Conservation (phyloP, 2,888 invertebrate species). For the Drosophila falleni region DNA sequence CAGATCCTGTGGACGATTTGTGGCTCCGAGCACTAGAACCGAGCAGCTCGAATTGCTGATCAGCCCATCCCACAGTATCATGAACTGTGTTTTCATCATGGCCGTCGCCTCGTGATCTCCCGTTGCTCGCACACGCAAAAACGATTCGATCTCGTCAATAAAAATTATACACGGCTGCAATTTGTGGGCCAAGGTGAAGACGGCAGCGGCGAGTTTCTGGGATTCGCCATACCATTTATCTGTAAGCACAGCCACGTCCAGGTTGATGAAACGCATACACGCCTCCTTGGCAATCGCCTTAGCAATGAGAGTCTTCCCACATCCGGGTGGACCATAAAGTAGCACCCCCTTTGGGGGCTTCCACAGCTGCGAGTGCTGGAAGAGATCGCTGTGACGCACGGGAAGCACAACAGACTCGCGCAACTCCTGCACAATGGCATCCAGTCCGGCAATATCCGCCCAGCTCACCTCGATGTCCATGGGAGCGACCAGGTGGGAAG, state of each 20-base stretch:
- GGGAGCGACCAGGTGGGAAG: slow-evolving; percentile 96
- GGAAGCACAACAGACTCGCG: slow-evolving; percentile 97
- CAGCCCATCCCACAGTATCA: slow-evolving; percentile 99
- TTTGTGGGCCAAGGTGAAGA: slow-evolving; percentile 97
- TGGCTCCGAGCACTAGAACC: slow-evolving; percentile 98
- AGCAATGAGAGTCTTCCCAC: slow-evolving; percentile 98
- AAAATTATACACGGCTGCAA: slow-evolving; percentile 96
- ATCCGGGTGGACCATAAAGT: slow-evolving; percentile 97
- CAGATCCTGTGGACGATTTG: slow-evolving; percentile 90
- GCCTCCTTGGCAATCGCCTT: slow-evolving; percentile 98
- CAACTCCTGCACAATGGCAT: slow-evolving; percentile 93
- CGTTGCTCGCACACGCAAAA: slow-evolving; percentile 93
- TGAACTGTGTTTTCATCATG: slow-evolving; percentile 99
- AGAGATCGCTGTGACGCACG: slow-evolving; percentile 93
- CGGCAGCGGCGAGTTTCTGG: slow-evolving; percentile 97
- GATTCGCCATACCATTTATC: slow-evolving; percentile 99
- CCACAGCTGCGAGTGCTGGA: slow-evolving; percentile 92
- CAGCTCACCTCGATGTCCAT: slow-evolving; percentile 91
- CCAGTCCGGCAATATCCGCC: slow-evolving; percentile 96
- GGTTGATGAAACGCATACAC: slow-evolving; percentile 96
- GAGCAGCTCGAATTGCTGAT: slow-evolving; percentile 93
- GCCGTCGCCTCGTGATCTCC: slow-evolving; percentile 99
- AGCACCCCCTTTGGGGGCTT: slow-evolving; percentile 98
- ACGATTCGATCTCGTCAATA: slow-evolving; percentile 99
- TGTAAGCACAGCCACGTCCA: slow-evolving; percentile 95